Percentiles rank a stretch among this genome's conserved stretches.
Evolutionary conservation across 2,797 vertebrate species (phyloP).

Genomic region (Myotis planiceps): DNA sequence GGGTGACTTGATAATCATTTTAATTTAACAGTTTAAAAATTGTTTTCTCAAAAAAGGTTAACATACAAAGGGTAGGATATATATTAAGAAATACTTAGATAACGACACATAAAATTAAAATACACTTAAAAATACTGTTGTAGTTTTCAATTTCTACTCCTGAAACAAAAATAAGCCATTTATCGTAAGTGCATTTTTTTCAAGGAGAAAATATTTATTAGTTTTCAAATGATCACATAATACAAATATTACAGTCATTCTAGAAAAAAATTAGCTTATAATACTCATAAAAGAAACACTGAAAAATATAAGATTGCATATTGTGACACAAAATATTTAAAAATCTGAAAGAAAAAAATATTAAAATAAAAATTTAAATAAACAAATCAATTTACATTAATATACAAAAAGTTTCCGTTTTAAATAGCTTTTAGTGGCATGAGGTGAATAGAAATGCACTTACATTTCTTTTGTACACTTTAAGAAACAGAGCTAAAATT

Average conservation of each 20-base stretch:
- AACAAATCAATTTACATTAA: constrained; percentile 80
- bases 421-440: constrained; percentile 54
- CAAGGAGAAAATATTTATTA: constrained; percentile 83
- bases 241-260: constrained; percentile 82
- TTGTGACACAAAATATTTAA: constrained; percentile 70
- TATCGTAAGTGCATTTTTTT: constrained; percentile 82
- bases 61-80: constrained; percentile 21
- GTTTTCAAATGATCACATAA: constrained; percentile 80
- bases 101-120: constrained; percentile 70
- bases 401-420: constrained; percentile 70
- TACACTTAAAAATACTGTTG: constrained; percentile 70
- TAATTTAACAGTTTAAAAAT: constrained; percentile 51
- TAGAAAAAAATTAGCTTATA: constrained; percentile 75
- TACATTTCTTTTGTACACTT: constrained; percentile 61
- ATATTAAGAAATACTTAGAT: constrained; percentile 65
- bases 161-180: constrained; percentile 83
- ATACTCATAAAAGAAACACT: constrained; percentile 78
- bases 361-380: constrained; percentile 74
- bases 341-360: constrained; percentile 73
- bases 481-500: constrained; percentile 53
- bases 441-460: constrained; percentile 57
- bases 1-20: constrained; percentile 12
- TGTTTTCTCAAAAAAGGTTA: background rate
- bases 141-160: constrained; percentile 78
- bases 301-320: constrained; percentile 74